Evolutionary conservation across 2,113 vertebrate species (phyloP), one percentile per base, ranked within the genome.

Genomic region (Mesoclemmys tuberculata): DNA sequence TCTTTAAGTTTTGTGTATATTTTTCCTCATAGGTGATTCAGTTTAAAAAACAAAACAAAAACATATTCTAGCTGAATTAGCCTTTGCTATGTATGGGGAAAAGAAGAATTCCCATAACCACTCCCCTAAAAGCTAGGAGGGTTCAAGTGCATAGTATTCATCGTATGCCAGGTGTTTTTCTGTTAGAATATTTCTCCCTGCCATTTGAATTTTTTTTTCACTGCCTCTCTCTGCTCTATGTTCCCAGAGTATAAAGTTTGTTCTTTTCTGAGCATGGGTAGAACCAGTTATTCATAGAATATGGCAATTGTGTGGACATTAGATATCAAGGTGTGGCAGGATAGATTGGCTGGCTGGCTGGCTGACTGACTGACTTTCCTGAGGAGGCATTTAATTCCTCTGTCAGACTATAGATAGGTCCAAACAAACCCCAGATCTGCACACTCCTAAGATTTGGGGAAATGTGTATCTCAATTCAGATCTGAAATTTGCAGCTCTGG

Each of bases 251-350:
- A 14, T 77, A 90, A 93, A 91, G 61, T 81, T 94, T 71, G 41
- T 94, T 93, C 80, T 71, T 97, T 82, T 38, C 87, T 93, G 88
- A 97, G 80, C 91, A 85, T 90, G 91, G 95, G 94, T 94, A 94
- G 90, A 93, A 71, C 55, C 86, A 95, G 89, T 97, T 96, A 90
- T 85, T 94, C 84, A 80, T 87, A 93, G 27, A 92, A 74, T 82
- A 49, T 95, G 96, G 93, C 94, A 93, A 29, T 55, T 38, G 52
- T 71, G 52, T 95, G 90, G 22, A 93, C 74, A 90, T 56, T 92
- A 80, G 90, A 55, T 93, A 87, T 87, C 0, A 0, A 85, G 86
- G 44, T 61, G 3, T 31, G 90, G 81, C 68, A 82, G 80, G 35
- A 38, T 88, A 61, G 48, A 83, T 92, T 89, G 84, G 87, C 94